These are phyloP conservation scores for Trachymyrmex cornetzi DNA, from an alignment of 1,140 invertebrate genomes.

Conservation along the genomic window DNA sequence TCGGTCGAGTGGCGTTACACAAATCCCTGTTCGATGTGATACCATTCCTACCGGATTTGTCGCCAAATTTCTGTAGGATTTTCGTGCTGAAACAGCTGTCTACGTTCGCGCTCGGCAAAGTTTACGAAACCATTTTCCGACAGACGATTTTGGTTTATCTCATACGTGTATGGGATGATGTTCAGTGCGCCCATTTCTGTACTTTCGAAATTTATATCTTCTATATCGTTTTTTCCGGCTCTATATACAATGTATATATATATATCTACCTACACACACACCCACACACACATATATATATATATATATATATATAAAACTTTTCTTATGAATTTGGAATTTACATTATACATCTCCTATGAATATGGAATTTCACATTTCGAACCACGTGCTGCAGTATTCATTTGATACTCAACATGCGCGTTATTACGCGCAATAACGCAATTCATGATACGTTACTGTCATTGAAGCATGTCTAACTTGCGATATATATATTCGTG, in stretches of 20 bases:
- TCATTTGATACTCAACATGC: background rate
- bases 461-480: background rate
- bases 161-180: background rate
- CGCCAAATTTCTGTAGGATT: constrained; percentile 43
- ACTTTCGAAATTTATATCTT: background rate
- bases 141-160: constrained; percentile 18
- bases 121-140: constrained; percentile 36
- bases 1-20: background rate
- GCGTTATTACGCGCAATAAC: background rate
- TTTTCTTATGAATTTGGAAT: background rate
- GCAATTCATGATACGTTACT: background rate
- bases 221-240: background rate
- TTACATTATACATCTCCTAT: background rate
- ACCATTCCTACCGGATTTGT: constrained; percentile 48
- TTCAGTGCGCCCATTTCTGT: background rate
- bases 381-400: background rate
- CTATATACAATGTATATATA: too few relatives aligned
- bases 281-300: too few relatives aligned
- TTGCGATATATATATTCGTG: background rate
- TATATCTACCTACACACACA: background rate
- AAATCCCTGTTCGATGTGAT: constrained; percentile 48
- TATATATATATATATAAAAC: too few relatives aligned
- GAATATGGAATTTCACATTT: background rate
- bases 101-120: constrained; percentile 6
- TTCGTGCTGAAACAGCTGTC: constrained; percentile 31